Percentiles rank a stretch among this genome's conserved stretches.
These are phyloP conservation scores for Endomychus coccineus DNA, from an alignment of 2,888 invertebrate genomes.

Conservation along the genomic window DNA sequence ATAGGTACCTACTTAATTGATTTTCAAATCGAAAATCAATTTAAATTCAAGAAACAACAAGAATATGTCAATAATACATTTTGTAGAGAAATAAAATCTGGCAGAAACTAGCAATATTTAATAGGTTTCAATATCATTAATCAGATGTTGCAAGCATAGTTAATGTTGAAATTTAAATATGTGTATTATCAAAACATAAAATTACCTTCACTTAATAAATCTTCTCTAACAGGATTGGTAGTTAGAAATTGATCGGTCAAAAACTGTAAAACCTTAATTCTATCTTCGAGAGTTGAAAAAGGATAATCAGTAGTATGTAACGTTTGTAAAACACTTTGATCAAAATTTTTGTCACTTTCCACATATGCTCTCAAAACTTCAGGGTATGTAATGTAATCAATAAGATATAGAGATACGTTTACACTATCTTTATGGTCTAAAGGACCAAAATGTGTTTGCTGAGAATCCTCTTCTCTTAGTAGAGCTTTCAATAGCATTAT, in stretches of 20 bases:
- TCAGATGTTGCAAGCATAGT: neutral
- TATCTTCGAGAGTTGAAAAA: conserved; percentile 71
- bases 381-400: conserved; percentile 95
- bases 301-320: conserved; percentile 77
- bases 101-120: too few relatives aligned
- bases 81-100: too few relatives aligned
- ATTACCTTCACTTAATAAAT: conserved; percentile 85
- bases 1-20: too few relatives aligned
- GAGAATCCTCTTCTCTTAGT: conserved; percentile 86
- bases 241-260: conserved; percentile 91
- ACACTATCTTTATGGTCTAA: conserved; percentile 96
- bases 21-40: too few relatives aligned
- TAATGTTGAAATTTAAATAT: neutral
- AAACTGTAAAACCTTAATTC: conserved; percentile 78
- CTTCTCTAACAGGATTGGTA: conserved; percentile 87
- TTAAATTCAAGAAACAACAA: too few relatives aligned
- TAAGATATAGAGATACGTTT: conserved; percentile 84
- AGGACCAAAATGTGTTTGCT: conserved; percentile 92
- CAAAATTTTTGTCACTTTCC: conserved; percentile 81
- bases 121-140: too few relatives aligned
- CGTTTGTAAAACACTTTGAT: conserved; percentile 62
- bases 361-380: conserved; percentile 85
- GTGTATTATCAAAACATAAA: neutral
- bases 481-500: conserved; percentile 87
- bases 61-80: too few relatives aligned